phyloP scores from a whole-genome alignment of 2,888 invertebrate genomes.

The Chydorus sphaericus region DNA sequence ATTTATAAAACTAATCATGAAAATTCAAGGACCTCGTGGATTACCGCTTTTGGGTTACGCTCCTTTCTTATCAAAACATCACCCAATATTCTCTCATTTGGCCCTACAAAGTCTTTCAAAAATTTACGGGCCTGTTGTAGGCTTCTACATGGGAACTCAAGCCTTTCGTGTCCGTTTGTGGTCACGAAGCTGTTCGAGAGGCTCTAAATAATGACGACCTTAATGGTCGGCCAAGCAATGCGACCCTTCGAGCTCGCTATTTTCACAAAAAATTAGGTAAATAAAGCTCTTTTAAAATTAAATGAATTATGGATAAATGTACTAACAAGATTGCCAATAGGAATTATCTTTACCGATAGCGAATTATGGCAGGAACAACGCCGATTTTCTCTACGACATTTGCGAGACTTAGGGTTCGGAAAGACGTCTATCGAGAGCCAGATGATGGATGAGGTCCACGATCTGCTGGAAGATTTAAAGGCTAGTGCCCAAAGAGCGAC shows the following conservation, averaged over 20 bases:
- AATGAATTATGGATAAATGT: background rate
- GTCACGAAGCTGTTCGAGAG: slow-evolving; percentile 18
- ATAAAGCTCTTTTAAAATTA: background rate
- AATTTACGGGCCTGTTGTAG: slow-evolving; percentile 19
- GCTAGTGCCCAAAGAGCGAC: slow-evolving; percentile 1
- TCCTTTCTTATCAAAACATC: background rate
- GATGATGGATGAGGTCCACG: slow-evolving; percentile 5
- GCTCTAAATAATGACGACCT: slow-evolving; percentile 19
- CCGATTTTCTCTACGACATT: slow-evolving; percentile 20
- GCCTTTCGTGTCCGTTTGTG: slow-evolving; percentile 17
- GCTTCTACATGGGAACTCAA: slow-evolving; percentile 17
- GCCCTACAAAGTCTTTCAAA: too few species aligned
- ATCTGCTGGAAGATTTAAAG: background rate
- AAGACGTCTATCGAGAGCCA: slow-evolving; percentile 9
- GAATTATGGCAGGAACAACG: slow-evolving; percentile 21
- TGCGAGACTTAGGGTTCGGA: slow-evolving; percentile 20
- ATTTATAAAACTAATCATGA: background rate
- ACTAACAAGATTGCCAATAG: slow-evolving; percentile 14
- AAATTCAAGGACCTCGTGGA: background rate
- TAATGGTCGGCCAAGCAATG: slow-evolving; percentile 18
- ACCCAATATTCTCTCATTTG: too few species aligned
- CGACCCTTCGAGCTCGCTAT: background rate
- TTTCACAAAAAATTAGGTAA: background rate
- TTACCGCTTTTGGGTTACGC: background rate
- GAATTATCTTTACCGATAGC: slow-evolving; percentile 21